phyloP scores from a whole-genome alignment of 2,797 vertebrate genomes.

The Siniperca undulata region DNA sequence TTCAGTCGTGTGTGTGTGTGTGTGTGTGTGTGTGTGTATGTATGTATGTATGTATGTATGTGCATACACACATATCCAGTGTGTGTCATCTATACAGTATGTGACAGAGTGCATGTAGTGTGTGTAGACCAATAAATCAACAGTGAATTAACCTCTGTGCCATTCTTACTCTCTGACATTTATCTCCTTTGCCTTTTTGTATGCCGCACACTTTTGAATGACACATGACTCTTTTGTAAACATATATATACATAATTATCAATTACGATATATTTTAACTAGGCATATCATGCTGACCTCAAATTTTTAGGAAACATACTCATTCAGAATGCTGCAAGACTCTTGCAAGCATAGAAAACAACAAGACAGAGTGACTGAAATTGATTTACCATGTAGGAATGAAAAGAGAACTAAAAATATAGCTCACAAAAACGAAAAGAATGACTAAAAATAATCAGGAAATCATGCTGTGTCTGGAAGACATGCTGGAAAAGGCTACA shows the following conservation, averaged over 20 bases:
- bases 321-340: not conserved
- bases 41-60: not conserved
- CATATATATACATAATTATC: slow-evolving; percentile 8
- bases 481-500: slow-evolving; percentile 1
- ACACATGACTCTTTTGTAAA: not conserved
- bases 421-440: not conserved
- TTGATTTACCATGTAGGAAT: not conserved
- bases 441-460: slow-evolving; percentile 12
- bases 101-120: slow-evolving; percentile 1
- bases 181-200: slow-evolving; percentile 6
- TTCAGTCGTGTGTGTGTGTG: not conserved
- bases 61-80: not conserved
- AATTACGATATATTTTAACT: slow-evolving; percentile 4
- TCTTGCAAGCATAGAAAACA: slow-evolving; percentile 10
- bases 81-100: not conserved
- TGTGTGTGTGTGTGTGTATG: not conserved
- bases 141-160: not conserved
- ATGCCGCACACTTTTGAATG: not conserved
- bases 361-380: not conserved
- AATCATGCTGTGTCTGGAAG: not conserved
- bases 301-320: not conserved
- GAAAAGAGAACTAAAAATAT: slow-evolving; percentile 15
- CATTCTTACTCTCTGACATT: not conserved
- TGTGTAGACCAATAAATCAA: slow-evolving; percentile 9
- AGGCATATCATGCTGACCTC: not conserved